Evolutionary conservation across 2,113 vertebrate species (phyloP).

Genomic region (Sylvia atricapilla): DNA sequence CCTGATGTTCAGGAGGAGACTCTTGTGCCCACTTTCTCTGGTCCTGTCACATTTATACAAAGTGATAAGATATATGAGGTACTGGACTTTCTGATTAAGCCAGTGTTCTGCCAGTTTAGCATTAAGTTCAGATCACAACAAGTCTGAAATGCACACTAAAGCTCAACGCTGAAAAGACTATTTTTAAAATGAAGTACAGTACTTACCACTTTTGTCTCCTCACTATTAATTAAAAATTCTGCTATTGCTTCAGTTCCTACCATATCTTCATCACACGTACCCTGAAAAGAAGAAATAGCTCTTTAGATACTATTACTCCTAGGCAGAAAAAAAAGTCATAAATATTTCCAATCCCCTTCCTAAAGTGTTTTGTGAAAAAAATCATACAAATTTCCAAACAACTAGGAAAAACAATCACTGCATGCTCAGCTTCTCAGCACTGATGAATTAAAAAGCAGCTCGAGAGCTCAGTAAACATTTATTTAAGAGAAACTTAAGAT

Average conservation of each 20-base stretch:
- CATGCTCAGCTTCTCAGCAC: neutral
- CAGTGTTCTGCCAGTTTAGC: neutral
- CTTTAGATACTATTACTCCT: neutral
- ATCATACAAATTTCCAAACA: neutral
- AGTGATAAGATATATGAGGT: neutral
- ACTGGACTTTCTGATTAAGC: neutral
- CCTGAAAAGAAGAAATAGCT: slow-evolving; percentile 68
- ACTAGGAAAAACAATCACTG: neutral
- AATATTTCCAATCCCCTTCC: neutral
- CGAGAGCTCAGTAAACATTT: neutral
- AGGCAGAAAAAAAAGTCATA: neutral
- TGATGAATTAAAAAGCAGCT: neutral
- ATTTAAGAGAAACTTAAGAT: neutral
- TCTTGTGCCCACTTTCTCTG: neutral
- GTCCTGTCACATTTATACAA: neutral
- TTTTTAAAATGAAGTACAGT: neutral
- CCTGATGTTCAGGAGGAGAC: neutral
- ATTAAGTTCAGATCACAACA: neutral
- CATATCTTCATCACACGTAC: slow-evolving; percentile 64
- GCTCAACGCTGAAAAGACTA: neutral
- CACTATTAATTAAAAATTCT: slow-evolving; percentile 87
- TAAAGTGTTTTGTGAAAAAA: neutral
- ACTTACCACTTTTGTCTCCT: slow-evolving; percentile 92
- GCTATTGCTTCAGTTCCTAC: slow-evolving; percentile 89
- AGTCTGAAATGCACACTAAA: neutral